phyloP scores from a whole-genome alignment of 2,797 vertebrate species.

The Oophaga sylvatica region DNA sequence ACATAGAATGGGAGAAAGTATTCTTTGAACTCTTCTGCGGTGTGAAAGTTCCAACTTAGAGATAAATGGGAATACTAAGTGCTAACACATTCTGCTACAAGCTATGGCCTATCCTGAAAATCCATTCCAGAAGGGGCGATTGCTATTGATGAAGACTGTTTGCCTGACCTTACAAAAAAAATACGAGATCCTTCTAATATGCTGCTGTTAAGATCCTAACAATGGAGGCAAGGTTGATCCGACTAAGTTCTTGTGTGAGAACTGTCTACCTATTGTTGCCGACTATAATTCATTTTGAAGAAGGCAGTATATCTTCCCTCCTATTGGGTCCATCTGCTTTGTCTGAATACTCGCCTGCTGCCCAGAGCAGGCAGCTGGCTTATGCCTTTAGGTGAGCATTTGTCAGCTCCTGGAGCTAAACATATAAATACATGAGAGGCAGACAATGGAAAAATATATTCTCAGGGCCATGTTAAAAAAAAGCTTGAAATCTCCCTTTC shows the following conservation, averaged over 20 bases:
- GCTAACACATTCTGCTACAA: slow-evolving; percentile 60
- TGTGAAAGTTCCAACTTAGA: slow-evolving; percentile 39
- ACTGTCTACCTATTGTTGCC: slow-evolving; percentile 70
- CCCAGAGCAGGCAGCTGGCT: slow-evolving; percentile 73
- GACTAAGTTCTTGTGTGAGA: slow-evolving; percentile 68
- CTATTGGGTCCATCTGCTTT: slow-evolving; percentile 74
- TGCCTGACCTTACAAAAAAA: slow-evolving; percentile 64
- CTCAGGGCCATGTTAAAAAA: slow-evolving; percentile 22
- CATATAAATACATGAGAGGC: slow-evolving; percentile 43
- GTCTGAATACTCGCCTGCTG: slow-evolving; percentile 70
- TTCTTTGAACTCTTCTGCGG: slow-evolving; percentile 29
- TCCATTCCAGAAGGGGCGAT: slow-evolving; percentile 62
- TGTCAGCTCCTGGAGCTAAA: slow-evolving; percentile 67
- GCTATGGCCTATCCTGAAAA: slow-evolving; percentile 66
- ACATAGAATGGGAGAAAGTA: slow-evolving; percentile 1
- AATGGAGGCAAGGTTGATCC: slow-evolving; percentile 64
- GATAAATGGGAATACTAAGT: background rate
- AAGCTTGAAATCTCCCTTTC: background rate
- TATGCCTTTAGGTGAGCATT: slow-evolving; percentile 65
- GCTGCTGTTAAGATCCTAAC: slow-evolving; percentile 67
- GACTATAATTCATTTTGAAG: slow-evolving; percentile 67
- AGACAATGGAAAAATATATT: slow-evolving; percentile 22
- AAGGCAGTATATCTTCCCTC: slow-evolving; percentile 68
- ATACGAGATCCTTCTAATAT: slow-evolving; percentile 68
- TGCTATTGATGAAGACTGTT: slow-evolving; percentile 67